These are phyloP conservation scores for Caranx melampygus DNA, from an alignment of 2,113 vertebrate genomes.

Conservation along the genomic window DNA sequence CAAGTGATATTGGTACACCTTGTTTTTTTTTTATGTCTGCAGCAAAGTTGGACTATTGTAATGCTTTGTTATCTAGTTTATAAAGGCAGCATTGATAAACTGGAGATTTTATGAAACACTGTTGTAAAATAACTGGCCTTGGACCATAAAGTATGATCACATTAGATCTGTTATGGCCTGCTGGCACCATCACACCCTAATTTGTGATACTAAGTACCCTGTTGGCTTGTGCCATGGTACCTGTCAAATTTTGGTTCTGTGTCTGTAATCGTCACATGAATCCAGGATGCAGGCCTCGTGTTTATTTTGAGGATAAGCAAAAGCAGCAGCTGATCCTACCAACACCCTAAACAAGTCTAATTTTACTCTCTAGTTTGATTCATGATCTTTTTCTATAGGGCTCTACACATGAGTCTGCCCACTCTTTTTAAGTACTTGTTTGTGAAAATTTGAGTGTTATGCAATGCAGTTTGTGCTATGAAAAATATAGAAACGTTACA, in stretches of 20 bases:
- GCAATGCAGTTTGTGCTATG: background rate
- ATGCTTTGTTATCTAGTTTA: conserved; percentile 12
- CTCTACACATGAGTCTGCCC: too few relatives aligned
- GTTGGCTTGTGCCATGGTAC: background rate
- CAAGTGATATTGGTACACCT: background rate
- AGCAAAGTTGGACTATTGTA: background rate
- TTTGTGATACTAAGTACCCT: background rate
- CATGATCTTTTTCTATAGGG: too few relatives aligned
- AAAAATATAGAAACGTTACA: background rate
- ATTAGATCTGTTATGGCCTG: background rate
- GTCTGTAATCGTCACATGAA: background rate
- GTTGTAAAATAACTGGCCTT: background rate
- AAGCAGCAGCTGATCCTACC: background rate
- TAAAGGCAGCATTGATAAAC: conserved; percentile 2
- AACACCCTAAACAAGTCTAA: background rate
- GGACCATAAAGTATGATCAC: background rate
- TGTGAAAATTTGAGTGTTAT: background rate
- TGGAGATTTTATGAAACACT: background rate
- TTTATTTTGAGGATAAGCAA: conserved; percentile 1
- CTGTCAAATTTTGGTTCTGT: background rate
- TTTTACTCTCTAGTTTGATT: too few relatives aligned
- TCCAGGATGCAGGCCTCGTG: background rate
- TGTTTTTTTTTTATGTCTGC: background rate
- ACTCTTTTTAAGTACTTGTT: too few relatives aligned
- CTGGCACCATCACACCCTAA: background rate